Base-by-base conservation (phyloP, 2,797 vertebrate genomes). In the Chaenodraco wilsoni region DNA sequence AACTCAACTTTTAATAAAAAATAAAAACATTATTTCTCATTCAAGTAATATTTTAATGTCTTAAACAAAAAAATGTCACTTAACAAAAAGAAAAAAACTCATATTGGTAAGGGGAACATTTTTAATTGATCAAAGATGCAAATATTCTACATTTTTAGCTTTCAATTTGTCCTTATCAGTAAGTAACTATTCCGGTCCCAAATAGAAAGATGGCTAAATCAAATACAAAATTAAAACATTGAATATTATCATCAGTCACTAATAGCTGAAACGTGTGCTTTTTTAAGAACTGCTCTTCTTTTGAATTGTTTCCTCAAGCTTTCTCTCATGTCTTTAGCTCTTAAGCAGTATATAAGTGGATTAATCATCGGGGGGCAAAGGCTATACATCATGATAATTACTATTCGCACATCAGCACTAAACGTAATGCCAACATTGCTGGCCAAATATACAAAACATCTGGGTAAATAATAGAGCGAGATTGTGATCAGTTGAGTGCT, bases 291-390 rank as follows among this genome's bases (percentile, higher is more conserved):
- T 0, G 0, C n/a, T 3, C 0, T 3, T 60, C 1, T 79, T 16
- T 17, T 40, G 1, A 93, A 68, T 7, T 12, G 65, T 49, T 64
- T 88, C 3, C n/a, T 27, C n/a, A 93, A 78, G 40, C 84, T 81
- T 9, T 88, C 59, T 74, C 77, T 91, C 15, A 94, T 84, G 50
- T 93, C 88, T 84, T 83, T 85, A 56, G 88, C 89, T 81, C 86
- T 94, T 73, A 87, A 90, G 75, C 95, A 94, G 14, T 95, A 95
- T 37, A 95, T 94, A 17, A 96, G 69, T 3, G 93, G 95, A 50
- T 96, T 96, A 7, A 94, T 81, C 79, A 96, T 91, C 1, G 94
- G 94, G 0, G 95, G 95, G 11, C 85, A 40, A 33, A 82, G 67
- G 45, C 92, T 89, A 5, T 93, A 93, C 27, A 91, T 8, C 87